Base-by-base conservation (phyloP, 1,140 invertebrate genomes). In the Hormaphis cornu region DNA sequence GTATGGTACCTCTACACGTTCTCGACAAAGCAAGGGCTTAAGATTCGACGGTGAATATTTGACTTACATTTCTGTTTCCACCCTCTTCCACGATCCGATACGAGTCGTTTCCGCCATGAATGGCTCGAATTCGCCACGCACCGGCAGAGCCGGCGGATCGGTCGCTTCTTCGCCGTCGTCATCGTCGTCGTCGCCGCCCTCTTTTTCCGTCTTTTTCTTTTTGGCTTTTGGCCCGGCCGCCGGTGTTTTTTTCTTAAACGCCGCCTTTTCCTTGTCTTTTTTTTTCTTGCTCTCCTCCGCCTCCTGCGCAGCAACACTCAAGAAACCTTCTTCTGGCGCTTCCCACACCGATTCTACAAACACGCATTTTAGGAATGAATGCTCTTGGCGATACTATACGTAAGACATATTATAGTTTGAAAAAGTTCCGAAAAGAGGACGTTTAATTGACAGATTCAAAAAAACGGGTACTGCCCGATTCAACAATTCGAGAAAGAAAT, bases 291-390 rank as follows among this genome's bases (percentile, higher is more conserved):
- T 76, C 72, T 83, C 79, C 20, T 74, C 69, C 9, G 56, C 69
- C 33, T 72, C 42, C 48, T 87, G 86, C 73, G 88, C 86, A 53
- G 78, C 79, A 26, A 87, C 76, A 9, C 83, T 81, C 50, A 86
- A 76, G 72, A 78, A 89, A 10, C 85, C 86, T 73, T 87, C 86
- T 30, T 78, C 79, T 10, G 87, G 87, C 26, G 80, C 77, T 61
- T 85, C 81, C 86, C 85, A 87, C 1, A 81, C 76, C 0, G 86
- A 83, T 78, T 87, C 85, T 83, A 69, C 24, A 72, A 54, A 50
- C 48, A n/a, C n/a, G 48, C 18, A 50, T 50, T 50, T 50, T 24
- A 9, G n/a, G n/a, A n/a, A n/a, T n/a, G n/a, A n/a, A n/a, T n/a
- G n/a, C n/a, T n/a, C n/a, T n/a, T n/a, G n/a, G n/a, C n/a, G n/a